These are phyloP conservation scores for Todiramphus chloris DNA, from an alignment of 2,113 vertebrate species.

Conservation along the genomic window DNA sequence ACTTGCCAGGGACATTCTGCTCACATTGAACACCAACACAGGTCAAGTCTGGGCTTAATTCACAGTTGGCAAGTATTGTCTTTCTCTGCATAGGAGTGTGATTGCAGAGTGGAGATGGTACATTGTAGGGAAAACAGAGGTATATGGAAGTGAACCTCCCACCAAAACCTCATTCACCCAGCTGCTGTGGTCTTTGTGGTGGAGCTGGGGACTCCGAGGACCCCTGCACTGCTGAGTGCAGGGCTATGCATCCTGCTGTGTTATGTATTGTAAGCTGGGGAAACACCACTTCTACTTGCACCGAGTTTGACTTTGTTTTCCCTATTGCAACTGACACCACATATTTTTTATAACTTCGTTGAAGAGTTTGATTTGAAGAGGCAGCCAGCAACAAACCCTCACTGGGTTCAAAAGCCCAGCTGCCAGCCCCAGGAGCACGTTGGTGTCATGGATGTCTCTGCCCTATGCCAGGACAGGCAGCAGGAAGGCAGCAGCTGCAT, in stretches of 20 bases:
- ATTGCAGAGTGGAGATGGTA: neutral
- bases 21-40: neutral
- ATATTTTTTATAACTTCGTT: neutral
- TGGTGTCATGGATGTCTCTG: accelerated
- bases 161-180: neutral
- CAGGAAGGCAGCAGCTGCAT: neutral
- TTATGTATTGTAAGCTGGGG: neutral
- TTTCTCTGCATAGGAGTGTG: neutral
- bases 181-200: neutral
- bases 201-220: neutral
- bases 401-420: neutral
- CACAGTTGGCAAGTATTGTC: neutral
- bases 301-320: neutral
- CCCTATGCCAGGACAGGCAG: neutral
- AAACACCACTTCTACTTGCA: neutral
- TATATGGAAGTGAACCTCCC: neutral
- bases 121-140: accelerated
- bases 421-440: neutral
- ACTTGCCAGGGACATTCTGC: neutral
- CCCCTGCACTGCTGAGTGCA: neutral
- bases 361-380: neutral
- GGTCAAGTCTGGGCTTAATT: neutral
- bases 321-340: neutral
- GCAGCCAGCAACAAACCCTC: accelerated
- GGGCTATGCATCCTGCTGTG: too few relatives aligned